Evolutionary conservation across 1,140 invertebrate genomes (phyloP).

Genomic region (Chironomus tepperi): DNA sequence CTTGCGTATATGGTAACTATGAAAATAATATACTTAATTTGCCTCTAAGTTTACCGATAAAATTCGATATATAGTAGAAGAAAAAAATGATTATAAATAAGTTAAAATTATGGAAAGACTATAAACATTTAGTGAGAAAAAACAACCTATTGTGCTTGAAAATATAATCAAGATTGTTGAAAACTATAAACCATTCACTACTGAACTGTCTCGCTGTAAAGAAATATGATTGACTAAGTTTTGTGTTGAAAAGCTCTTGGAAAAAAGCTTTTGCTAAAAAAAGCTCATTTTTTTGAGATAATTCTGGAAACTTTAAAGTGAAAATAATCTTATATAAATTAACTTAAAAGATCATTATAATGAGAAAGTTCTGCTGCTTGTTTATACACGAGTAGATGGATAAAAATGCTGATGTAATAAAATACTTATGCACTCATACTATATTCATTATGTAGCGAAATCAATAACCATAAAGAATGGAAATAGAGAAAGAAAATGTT

Average conservation of each 20-base stretch:
- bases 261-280: background rate
- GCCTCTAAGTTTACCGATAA: background rate
- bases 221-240: too few relatives aligned
- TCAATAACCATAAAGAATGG: background rate
- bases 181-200: too few relatives aligned
- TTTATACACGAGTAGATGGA: background rate
- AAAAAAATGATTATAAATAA: background rate
- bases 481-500: background rate
- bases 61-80: background rate
- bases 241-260: too few relatives aligned
- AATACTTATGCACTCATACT: background rate
- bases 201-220: too few relatives aligned
- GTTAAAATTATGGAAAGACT: background rate
- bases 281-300: background rate
- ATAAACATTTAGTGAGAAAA: too few relatives aligned
- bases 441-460: constrained; percentile 6
- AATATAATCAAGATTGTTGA: background rate
- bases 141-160: background rate
- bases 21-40: background rate
- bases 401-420: background rate
- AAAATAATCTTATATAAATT: background rate
- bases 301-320: background rate
- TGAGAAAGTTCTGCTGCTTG: background rate
- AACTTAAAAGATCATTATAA: background rate
- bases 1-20: background rate